Evolutionary conservation across 2,888 invertebrate species (phyloP).

Genomic region (Lepidocyrtinus sp.): DNA sequence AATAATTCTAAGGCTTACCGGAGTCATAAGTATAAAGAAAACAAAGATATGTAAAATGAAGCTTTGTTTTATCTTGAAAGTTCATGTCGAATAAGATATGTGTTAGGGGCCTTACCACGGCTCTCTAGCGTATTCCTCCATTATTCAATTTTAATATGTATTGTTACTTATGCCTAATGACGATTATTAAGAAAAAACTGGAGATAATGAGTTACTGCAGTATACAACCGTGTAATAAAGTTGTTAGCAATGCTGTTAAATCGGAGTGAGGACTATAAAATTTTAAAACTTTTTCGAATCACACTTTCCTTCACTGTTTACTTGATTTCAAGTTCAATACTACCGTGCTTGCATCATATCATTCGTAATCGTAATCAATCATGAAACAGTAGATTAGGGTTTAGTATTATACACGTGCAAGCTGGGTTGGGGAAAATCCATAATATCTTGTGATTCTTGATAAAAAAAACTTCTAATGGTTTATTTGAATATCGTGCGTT

Average conservation of each 20-base stretch:
- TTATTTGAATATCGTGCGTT: too few species aligned
- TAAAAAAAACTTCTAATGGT: too few species aligned
- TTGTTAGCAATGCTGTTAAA: neutral
- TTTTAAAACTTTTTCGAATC: neutral
- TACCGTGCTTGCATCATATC: too few species aligned
- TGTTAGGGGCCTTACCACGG: conserved; percentile 78
- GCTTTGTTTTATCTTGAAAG: neutral
- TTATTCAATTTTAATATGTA: too few species aligned
- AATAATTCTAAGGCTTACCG: too few species aligned
- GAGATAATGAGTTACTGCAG: neutral
- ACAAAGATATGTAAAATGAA: neutral
- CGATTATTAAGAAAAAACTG: neutral
- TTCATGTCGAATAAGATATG: neutral
- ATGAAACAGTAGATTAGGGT: too few species aligned
- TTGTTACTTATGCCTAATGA: too few species aligned
- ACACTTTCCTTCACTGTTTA: conserved; percentile 10
- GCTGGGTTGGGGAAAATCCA: too few species aligned
- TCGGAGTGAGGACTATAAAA: neutral
- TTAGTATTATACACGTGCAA: too few species aligned
- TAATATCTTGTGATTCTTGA: too few species aligned
- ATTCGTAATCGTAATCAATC: too few species aligned
- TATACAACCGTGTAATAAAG: neutral
- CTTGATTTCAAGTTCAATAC: too few species aligned
- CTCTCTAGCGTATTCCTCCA: conserved; percentile 98
- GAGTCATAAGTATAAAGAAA: conserved; percentile 8